phyloP scores from a whole-genome alignment of 2,888 invertebrate species.

The Dasypolia templi region DNA sequence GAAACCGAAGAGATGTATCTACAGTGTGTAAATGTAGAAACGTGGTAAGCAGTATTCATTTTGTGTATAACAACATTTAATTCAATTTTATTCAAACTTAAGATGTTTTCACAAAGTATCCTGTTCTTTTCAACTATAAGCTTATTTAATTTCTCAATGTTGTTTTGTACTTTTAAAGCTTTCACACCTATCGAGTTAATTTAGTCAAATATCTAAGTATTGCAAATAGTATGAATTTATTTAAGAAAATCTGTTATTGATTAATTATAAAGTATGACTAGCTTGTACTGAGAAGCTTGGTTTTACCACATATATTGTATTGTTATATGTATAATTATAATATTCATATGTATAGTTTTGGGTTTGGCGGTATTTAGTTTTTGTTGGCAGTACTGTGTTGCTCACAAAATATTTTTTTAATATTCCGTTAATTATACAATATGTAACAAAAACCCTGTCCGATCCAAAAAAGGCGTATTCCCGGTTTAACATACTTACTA shows the following conservation, averaged over 20 bases:
- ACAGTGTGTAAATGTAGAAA: not conserved
- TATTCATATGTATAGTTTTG: too few species aligned
- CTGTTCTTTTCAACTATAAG: not conserved
- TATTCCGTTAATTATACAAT: too few species aligned
- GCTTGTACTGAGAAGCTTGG: too few species aligned
- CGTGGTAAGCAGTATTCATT: not conserved
- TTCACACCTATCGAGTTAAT: not conserved
- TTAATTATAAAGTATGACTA: constrained; percentile 16
- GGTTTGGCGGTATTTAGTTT: too few species aligned
- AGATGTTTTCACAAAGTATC: not conserved
- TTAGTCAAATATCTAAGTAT: not conserved
- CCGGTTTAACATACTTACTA: too few species aligned
- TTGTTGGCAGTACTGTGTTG: too few species aligned
- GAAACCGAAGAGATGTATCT: not conserved
- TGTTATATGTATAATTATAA: too few species aligned
- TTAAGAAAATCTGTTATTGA: not conserved
- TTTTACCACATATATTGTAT: too few species aligned
- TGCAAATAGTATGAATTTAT: not conserved
- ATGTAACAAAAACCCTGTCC: too few species aligned
- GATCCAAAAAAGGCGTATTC: too few species aligned
- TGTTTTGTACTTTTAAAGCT: not conserved
- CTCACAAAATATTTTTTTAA: too few species aligned
- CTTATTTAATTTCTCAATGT: not conserved
- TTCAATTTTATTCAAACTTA: constrained; percentile 2
- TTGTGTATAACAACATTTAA: too few species aligned